phyloP scores from a whole-genome alignment of 2,797 vertebrate genomes.

The Limosa lapponica region DNA sequence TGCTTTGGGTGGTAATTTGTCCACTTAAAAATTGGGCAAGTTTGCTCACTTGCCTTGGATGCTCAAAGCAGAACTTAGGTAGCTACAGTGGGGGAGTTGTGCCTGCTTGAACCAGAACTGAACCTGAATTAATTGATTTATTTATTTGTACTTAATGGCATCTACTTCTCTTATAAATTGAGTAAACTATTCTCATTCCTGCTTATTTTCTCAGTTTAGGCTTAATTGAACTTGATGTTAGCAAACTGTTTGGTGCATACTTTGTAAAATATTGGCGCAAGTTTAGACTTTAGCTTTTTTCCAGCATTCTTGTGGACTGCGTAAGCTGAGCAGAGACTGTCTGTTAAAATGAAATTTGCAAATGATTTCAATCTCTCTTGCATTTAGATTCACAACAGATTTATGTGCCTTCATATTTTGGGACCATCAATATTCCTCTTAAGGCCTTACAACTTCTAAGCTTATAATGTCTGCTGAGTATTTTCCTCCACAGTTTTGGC shows the following conservation, averaged over 20 bases:
- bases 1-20: not conserved
- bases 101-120: not conserved
- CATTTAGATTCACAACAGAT: not conserved
- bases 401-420: not conserved
- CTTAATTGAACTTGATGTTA: not conserved
- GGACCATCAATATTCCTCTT: not conserved
- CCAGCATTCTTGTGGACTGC: not conserved
- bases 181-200: not conserved
- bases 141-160: not conserved
- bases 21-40: not conserved
- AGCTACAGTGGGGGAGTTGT: not conserved
- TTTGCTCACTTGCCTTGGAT: not conserved
- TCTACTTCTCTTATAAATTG: not conserved
- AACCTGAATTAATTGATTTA: not conserved
- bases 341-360: not conserved
- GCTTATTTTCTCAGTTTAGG: not conserved
- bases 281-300: not conserved
- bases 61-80: rapidly evolving
- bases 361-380: not conserved
- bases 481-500: not conserved
- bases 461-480: not conserved
- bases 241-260: not conserved
- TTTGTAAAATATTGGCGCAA: not conserved
- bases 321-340: not conserved
- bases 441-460: not conserved